Evolutionary conservation across 2,888 invertebrate species (phyloP).

Genomic region (Rhagonycha fulva): DNA sequence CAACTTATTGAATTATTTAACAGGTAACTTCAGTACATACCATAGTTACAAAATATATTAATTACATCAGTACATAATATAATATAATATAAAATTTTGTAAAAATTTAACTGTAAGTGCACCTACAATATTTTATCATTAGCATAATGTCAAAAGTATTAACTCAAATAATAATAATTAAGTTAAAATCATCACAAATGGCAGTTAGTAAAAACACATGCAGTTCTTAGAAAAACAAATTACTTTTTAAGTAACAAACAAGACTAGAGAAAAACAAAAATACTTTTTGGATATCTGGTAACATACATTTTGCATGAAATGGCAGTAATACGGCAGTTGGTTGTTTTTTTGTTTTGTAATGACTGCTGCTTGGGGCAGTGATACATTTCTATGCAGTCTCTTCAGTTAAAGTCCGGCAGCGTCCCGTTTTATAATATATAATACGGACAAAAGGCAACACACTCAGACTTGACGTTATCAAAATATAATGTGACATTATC

Average conservation of each 20-base stretch:
- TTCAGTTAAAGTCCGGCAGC: slow-evolving; percentile 36
- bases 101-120: slow-evolving; percentile 1
- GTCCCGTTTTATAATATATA: slow-evolving; percentile 35
- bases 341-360: slow-evolving; percentile 1
- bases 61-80: slow-evolving; percentile 4
- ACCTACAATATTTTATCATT: slow-evolving; percentile 10
- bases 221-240: slow-evolving; percentile 17
- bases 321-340: slow-evolving; percentile 22
- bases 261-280: slow-evolving; percentile 28
- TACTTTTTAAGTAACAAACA: slow-evolving; percentile 29
- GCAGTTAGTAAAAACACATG: slow-evolving; percentile 14
- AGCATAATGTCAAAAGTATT: slow-evolving; percentile 10
- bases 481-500: slow-evolving; percentile 41
- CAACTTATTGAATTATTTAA: slow-evolving; percentile 10
- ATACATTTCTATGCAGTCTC: slow-evolving; percentile 31
- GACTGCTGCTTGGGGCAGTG: slow-evolving; percentile 34
- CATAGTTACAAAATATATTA: slow-evolving; percentile 10
- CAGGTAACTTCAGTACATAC: slow-evolving; percentile 12
- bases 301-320: slow-evolving; percentile 25
- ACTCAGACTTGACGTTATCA: slow-evolving; percentile 57
- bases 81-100: not conserved
- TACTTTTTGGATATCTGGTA: slow-evolving; percentile 28
- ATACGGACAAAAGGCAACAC: slow-evolving; percentile 55
- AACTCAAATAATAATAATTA: slow-evolving; percentile 8
- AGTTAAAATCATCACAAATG: slow-evolving; percentile 21